phyloP scores from a whole-genome alignment of 2,797 vertebrate genomes.

The Hybognathus amarus region DNA sequence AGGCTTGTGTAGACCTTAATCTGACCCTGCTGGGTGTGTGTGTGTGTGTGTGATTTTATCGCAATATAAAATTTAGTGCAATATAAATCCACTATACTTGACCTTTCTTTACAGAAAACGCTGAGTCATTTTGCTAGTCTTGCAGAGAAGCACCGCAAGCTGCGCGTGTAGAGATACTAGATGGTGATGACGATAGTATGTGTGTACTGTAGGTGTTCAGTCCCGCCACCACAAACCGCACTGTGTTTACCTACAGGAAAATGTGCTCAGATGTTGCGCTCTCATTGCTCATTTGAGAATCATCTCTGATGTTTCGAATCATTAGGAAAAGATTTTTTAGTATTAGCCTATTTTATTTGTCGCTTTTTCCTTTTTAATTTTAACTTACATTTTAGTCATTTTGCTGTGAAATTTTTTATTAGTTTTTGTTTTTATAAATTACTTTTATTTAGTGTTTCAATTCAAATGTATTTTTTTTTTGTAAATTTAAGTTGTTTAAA shows the following conservation, averaged over 20 bases:
- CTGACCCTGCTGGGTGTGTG: background rate
- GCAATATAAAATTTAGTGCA: too few species aligned
- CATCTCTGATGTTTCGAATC: background rate
- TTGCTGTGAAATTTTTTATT: background rate
- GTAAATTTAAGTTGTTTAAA: background rate
- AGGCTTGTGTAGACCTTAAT: background rate
- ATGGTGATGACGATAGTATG: background rate
- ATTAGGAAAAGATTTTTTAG: background rate
- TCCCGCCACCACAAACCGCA: background rate
- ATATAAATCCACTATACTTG: conserved; percentile 11
- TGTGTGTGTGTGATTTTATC: background rate
- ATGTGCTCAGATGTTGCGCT: background rate
- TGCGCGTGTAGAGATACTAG: background rate
- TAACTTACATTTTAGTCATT: background rate
- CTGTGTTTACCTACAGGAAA: background rate
- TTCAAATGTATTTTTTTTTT: background rate
- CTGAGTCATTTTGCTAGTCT: conserved; percentile 9
- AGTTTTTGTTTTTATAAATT: background rate
- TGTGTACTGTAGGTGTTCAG: background rate
- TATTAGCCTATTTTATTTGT: background rate
- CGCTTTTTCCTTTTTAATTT: background rate
- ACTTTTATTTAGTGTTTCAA: background rate
- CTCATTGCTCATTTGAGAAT: background rate
- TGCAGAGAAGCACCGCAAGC: background rate
- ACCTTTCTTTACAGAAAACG: conserved; percentile 9